These are phyloP conservation scores for Metopia argyrocephala DNA, from an alignment of 2,888 invertebrate genomes.

Conservation along the genomic window DNA sequence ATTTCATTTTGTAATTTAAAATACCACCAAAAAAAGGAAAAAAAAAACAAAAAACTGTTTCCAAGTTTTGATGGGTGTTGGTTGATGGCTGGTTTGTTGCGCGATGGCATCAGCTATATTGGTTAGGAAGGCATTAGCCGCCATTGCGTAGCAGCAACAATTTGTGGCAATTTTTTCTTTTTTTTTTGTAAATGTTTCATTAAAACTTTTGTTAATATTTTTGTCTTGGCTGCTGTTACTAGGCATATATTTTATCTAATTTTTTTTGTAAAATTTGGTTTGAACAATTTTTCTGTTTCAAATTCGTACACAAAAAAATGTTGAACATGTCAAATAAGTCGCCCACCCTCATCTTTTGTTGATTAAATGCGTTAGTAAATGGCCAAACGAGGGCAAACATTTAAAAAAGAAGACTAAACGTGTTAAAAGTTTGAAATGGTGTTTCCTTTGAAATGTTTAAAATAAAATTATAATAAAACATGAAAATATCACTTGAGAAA, in stretches of 20 bases:
- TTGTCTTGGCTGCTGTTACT: conserved; percentile 10
- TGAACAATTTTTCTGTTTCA: not conserved
- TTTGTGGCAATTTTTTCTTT: not conserved
- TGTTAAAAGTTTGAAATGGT: too few species aligned
- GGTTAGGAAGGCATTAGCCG: not conserved
- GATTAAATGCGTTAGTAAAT: conserved; percentile 4
- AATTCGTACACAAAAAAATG: conserved; percentile 14
- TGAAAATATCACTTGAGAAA: too few species aligned
- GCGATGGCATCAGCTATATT: not conserved
- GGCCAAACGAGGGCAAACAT: conserved; percentile 17
- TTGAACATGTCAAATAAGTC: conserved; percentile 31
- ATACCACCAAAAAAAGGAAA: not conserved
- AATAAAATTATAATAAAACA: too few species aligned
- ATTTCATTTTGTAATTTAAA: conserved; percentile 3
- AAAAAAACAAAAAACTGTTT: conserved; percentile 6
- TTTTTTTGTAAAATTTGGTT: not conserved
- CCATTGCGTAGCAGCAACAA: not conserved
- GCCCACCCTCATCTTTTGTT: conserved; percentile 13
- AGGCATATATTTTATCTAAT: conserved; percentile 7
- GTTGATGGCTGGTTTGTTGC: not conserved
- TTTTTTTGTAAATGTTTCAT: not conserved
- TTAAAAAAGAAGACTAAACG: too few species aligned
- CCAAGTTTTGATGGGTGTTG: conserved; percentile 29
- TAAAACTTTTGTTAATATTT: not conserved
- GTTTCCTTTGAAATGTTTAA: too few species aligned